These are phyloP conservation scores for Petrophora chlorosata DNA, from an alignment of 2,888 invertebrate genomes.

Conservation along the genomic window DNA sequence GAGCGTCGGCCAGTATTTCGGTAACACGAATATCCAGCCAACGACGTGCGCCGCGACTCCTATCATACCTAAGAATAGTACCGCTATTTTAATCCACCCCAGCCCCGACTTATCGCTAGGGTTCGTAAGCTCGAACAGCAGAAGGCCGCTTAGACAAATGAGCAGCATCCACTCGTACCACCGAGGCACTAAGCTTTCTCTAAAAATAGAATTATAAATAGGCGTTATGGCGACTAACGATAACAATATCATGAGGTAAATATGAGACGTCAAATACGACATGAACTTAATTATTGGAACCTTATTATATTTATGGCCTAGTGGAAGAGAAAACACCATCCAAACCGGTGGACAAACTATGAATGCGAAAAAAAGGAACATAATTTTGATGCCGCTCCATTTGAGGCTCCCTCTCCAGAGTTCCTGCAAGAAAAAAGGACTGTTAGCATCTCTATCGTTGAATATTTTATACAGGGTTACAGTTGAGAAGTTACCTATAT, in stretches of 20 bases:
- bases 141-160: constrained; percentile 96
- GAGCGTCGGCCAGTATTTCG: constrained; percentile 91
- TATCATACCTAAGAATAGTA: constrained; percentile 93
- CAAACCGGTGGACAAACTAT: constrained; percentile 98
- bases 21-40: constrained; percentile 88
- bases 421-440: constrained; percentile 85
- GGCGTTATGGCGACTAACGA: constrained; percentile 95
- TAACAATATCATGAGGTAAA: constrained; percentile 97
- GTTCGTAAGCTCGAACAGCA: constrained; percentile 98
- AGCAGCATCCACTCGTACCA: constrained; percentile 98
- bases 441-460: constrained; percentile 29
- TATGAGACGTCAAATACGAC: constrained; percentile 99
- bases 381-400: constrained; percentile 98
- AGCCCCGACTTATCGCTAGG: constrained; percentile 98
- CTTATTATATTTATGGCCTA: constrained; percentile 98
- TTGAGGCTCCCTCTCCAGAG: constrained; percentile 98
- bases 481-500: constrained; percentile 81
- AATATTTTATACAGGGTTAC: constrained; percentile 27
- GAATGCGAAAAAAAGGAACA: constrained; percentile 96
- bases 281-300: constrained; percentile 99
- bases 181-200: constrained; percentile 91
- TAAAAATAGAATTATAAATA: constrained; percentile 90
- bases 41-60: constrained; percentile 95
- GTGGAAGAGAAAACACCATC: constrained; percentile 96
- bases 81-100: constrained; percentile 96